These are phyloP conservation scores for Drosophila ustulata DNA, from an alignment of 2,888 invertebrate genomes.

Conservation along the genomic window DNA sequence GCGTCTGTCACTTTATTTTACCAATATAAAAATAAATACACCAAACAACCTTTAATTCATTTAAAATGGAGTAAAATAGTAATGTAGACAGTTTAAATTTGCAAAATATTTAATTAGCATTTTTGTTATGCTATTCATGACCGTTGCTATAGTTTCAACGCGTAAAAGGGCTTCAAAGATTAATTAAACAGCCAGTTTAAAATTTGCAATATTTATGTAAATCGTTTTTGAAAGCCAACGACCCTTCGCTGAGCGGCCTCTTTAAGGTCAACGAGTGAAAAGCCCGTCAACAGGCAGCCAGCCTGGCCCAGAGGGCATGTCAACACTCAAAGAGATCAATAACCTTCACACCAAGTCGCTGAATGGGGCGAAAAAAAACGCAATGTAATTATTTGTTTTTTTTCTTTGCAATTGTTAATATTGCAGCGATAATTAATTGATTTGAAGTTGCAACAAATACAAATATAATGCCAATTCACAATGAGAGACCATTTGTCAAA, in stretches of 20 bases:
- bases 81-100: too few species aligned
- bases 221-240: not conserved
- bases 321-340: constrained; percentile 58
- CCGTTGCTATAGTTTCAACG: not conserved
- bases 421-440: constrained; percentile 71
- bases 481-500: constrained; percentile 64
- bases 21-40: not conserved
- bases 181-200: not conserved
- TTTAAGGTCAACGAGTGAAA: constrained; percentile 14
- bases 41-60: not conserved
- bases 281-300: constrained; percentile 16
- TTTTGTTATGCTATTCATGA: not conserved
- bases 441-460: constrained; percentile 51
- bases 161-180: not conserved
- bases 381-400: constrained; percentile 2
- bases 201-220: not conserved
- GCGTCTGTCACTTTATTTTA: not conserved
- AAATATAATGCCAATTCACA: constrained; percentile 62
- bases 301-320: constrained; percentile 42
- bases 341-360: constrained; percentile 17
- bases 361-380: constrained; percentile 7
- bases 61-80: not conserved
- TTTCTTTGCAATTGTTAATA: constrained; percentile 44
- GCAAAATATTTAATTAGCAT: not conserved
- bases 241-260: not conserved